Evolutionary conservation across 2,797 vertebrate species (phyloP).

Genomic region (Adelosebastes latens): DNA sequence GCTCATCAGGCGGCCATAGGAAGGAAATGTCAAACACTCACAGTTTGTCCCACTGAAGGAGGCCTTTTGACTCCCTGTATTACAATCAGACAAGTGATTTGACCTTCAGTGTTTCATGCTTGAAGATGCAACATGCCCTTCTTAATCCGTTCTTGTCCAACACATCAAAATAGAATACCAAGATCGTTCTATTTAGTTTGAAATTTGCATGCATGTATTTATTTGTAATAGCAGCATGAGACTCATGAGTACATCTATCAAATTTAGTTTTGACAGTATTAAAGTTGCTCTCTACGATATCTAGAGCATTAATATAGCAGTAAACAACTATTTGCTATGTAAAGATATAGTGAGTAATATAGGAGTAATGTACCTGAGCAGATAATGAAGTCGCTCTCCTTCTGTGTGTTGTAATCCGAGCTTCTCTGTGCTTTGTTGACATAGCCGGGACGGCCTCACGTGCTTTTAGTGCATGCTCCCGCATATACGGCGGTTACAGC

Average conservation of each 20-base stretch:
- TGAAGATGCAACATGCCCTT: neutral
- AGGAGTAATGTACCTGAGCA: too few species aligned
- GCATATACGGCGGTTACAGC: too few species aligned
- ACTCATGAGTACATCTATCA: neutral
- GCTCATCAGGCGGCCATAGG: conserved; percentile 32
- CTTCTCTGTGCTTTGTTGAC: too few species aligned
- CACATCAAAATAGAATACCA: neutral
- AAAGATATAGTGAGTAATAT: too few species aligned
- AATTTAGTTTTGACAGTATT: neutral
- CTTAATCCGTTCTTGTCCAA: neutral
- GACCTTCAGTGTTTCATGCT: conserved; percentile 26
- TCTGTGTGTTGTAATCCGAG: too few species aligned
- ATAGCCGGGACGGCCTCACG: too few species aligned
- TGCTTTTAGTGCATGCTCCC: too few species aligned
- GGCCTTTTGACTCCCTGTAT: conserved; percentile 17
- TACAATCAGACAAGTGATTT: conserved; percentile 38
- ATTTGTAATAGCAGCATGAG: neutral
- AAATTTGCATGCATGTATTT: neutral
- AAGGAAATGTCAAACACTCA: conserved; percentile 36
- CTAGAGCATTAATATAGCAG: neutral
- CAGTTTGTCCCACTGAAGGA: conserved; percentile 12
- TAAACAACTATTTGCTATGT: too few species aligned
- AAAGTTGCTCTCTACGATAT: neutral
- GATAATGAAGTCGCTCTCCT: too few species aligned
- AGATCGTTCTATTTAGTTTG: neutral